Evolutionary conservation across 2,797 vertebrate genomes (phyloP).

Genomic region (Tachyglossus aculeatus): DNA sequence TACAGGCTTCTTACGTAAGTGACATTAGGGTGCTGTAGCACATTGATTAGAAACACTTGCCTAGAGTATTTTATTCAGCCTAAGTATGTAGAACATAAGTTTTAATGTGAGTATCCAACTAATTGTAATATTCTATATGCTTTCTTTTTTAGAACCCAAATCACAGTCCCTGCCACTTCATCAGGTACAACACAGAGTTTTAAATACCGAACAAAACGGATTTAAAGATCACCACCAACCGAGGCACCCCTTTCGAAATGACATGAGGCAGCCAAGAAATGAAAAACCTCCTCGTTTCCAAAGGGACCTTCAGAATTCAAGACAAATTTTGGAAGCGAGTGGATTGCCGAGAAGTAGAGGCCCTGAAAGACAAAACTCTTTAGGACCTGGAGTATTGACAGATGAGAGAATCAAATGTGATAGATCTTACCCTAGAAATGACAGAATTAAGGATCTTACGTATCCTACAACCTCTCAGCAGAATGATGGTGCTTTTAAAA

Average conservation of each 20-base stretch:
- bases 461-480: slow-evolving; percentile 75
- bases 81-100: no score
- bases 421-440: slow-evolving; percentile 75
- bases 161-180: slow-evolving; percentile 76
- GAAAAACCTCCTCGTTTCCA: slow-evolving; percentile 95
- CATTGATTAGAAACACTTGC: no score
- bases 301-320: slow-evolving; percentile 85
- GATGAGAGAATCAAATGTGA: slow-evolving; percentile 82
- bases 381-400: slow-evolving; percentile 75
- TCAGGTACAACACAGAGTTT: slow-evolving; percentile 77
- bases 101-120: slow-evolving; percentile 14
- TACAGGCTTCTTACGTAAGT: no score
- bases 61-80: no score
- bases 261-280: slow-evolving; percentile 85
- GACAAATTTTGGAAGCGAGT: slow-evolving; percentile 78
- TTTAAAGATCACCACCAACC: slow-evolving; percentile 80
- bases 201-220: slow-evolving; percentile 80
- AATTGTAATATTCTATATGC: slow-evolving; percentile 8
- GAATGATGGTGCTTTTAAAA: slow-evolving; percentile 74
- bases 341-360: slow-evolving; percentile 80
- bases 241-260: slow-evolving; percentile 81
- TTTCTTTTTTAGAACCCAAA: slow-evolving; percentile 84
- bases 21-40: no score
- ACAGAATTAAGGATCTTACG: slow-evolving; percentile 81
- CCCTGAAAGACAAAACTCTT: slow-evolving; percentile 77